Percentiles rank a stretch among this genome's conserved stretches.
These are phyloP conservation scores for Gerris buenoi DNA, from an alignment of 1,140 invertebrate genomes.

Conservation along the genomic window DNA sequence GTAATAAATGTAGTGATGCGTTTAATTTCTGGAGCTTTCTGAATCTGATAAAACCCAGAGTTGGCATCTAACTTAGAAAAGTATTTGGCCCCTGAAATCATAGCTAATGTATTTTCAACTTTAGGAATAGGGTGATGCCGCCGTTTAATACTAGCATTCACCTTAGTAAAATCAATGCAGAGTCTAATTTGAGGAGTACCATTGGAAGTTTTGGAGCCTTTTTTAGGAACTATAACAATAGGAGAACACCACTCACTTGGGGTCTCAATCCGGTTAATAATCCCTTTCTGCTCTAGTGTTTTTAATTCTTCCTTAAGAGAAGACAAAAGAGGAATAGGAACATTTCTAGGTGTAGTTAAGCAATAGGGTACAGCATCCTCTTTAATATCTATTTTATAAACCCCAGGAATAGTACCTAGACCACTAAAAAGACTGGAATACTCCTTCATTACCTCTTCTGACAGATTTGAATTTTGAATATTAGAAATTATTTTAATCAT, in stretches of 20 bases:
- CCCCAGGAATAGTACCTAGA: neutral
- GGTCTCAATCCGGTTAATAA: neutral
- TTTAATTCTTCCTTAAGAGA: neutral
- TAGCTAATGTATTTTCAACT: neutral
- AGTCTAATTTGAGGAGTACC: neutral
- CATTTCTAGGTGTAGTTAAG: neutral
- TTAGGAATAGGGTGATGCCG: neutral
- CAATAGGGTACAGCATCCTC: neutral
- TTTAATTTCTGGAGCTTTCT: neutral
- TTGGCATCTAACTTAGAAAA: neutral
- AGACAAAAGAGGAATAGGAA: neutral
- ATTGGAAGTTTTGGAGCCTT: too few relatives aligned
- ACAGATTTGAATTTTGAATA: neutral
- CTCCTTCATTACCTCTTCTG: neutral
- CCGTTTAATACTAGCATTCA: neutral
- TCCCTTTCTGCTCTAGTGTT: neutral
- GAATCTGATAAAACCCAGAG: neutral
- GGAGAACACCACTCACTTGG: neutral
- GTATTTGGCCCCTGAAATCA: neutral
- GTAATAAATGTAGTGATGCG: neutral
- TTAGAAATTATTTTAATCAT: neutral
- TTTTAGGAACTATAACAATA: neutral
- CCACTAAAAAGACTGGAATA: neutral
- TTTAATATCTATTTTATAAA: neutral
- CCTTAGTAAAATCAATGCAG: neutral